Evolutionary conservation across 2,888 invertebrate species (phyloP), one percentile per base, ranked within the genome.

Genomic region (Stegana nigrithorax): DNA sequence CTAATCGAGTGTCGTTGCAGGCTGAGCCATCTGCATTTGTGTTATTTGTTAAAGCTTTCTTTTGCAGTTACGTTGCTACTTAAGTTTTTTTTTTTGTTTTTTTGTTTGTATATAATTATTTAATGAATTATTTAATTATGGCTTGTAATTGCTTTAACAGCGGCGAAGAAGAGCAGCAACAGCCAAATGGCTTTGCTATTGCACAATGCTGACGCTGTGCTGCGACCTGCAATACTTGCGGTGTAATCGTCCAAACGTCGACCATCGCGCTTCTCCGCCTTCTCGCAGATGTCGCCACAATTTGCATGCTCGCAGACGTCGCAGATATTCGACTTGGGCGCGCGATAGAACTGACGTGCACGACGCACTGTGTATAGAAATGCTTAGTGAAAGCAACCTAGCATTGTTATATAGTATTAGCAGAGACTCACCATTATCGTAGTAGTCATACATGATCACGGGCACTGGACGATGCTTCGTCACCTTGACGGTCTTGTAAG

Each of bases 381-480:
- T 1, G 5, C 1, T 32, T 2, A 2, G 1, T 21, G 29, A 44
- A 32, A 10, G 12, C n/a, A 36, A 21, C 6, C 19, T 36, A 32
- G n/a, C 27, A 59, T n/a, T 12, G 17, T 23, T 2, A 45, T 19
- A 4, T 58, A 53, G 12, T 53, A 23, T n/a, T 2, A 1, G 6
- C 2, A n/a, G n/a, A n/a, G n/a, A 19, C 92, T 89, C 83, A 95
- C 96, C 93, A 75, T 92, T 94, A 83, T 98, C 97, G 78, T 96
- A 97, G 77, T 97, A 94, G 83, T 98, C 97, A 69, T 92, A 92
- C 69, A 97, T 90, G 53, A 92, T 90, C 66, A 96, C 94, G 73
- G 93, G 91, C 44, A 93, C 95, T 17, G 95, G 92, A 58, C 93
- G 92, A 78, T 97, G 95, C 60, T 92, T 90, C 0, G 95, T 94